A percentile compares a stretch with the other conserved stretches of the same genome.
phyloP scores from a whole-genome alignment of 23 tunicate genomes.

The Botrylloides violaceus region DNA sequence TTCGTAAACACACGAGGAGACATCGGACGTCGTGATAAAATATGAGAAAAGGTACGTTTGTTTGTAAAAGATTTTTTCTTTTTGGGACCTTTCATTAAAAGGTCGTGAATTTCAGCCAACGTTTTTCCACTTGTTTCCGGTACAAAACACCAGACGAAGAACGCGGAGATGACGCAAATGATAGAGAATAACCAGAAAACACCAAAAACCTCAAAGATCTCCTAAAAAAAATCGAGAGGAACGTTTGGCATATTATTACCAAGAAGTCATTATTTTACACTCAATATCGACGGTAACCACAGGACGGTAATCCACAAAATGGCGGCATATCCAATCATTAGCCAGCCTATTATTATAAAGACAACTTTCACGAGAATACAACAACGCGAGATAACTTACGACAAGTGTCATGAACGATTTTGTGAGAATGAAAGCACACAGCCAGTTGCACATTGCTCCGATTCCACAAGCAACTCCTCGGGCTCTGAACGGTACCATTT shows the following conservation, averaged over 20 bases:
- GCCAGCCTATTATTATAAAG: too few species aligned
- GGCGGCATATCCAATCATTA: too few species aligned
- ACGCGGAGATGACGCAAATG: constrained; percentile 8
- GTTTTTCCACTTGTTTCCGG: constrained; percentile 43
- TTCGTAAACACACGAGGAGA: background rate
- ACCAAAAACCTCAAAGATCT: background rate
- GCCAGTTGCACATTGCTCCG: constrained; percentile 24
- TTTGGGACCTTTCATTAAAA: background rate
- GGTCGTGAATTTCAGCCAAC: constrained; percentile 24
- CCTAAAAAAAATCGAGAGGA: constrained; percentile 29
- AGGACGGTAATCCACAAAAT: too few species aligned
- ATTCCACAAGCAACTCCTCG: constrained; percentile 32
- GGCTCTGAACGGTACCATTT: constrained; percentile 20
- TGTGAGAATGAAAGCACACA: constrained; percentile 29
- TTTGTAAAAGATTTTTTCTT: background rate
- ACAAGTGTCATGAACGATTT: constrained; percentile 15
- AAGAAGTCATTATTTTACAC: background rate
- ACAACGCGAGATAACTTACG: too few species aligned
- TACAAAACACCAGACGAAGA: constrained; percentile 20
- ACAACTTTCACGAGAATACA: too few species aligned
- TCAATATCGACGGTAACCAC: too few species aligned
- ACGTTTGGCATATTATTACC: background rate
- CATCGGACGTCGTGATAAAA: background rate
- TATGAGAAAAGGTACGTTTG: background rate
- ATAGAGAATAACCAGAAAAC: constrained; percentile 34